Evolutionary conservation across 1,140 invertebrate species (phyloP).

Genomic region (Drosophila eugracilis): DNA sequence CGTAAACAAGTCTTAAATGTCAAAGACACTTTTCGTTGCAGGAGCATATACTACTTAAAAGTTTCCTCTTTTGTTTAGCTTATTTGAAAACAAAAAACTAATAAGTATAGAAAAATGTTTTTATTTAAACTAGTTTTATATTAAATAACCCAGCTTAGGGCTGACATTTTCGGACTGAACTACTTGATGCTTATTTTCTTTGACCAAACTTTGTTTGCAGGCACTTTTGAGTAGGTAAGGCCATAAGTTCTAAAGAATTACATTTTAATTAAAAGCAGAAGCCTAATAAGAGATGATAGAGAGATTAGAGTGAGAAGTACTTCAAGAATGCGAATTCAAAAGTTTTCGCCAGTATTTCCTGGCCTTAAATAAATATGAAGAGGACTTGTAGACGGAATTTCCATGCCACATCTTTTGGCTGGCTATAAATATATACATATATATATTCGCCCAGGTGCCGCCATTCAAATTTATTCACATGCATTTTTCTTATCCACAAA

Average conservation of each 20-base stretch:
- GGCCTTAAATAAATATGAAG: slow-evolving; percentile 20
- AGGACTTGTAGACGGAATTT: slow-evolving; percentile 8
- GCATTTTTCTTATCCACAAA: slow-evolving; percentile 34
- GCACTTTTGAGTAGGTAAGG: slow-evolving; percentile 3
- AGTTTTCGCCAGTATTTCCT: slow-evolving; percentile 11
- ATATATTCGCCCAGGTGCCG: slow-evolving; percentile 5
- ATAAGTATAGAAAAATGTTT: background rate
- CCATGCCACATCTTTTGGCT: slow-evolving; percentile 1
- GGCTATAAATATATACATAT: background rate
- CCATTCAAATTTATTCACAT: slow-evolving; percentile 31
- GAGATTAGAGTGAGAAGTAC: slow-evolving; percentile 5
- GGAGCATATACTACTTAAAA: background rate
- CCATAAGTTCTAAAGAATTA: background rate
- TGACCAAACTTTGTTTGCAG: slow-evolving; percentile 4
- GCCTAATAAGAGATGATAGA: slow-evolving; percentile 18
- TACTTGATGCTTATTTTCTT: background rate
- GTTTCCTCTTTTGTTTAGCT: background rate
- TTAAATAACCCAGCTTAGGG: background rate
- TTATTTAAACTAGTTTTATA: background rate
- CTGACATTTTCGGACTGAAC: background rate
- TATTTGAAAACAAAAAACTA: background rate
- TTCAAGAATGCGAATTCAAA: slow-evolving; percentile 12
- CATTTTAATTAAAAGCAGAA: slow-evolving; percentile 19
- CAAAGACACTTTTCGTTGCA: background rate
- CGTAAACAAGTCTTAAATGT: background rate